Conservation (phyloP, 92 coral and sea anemone species). For the Chrysogorgia sp. region DNA sequence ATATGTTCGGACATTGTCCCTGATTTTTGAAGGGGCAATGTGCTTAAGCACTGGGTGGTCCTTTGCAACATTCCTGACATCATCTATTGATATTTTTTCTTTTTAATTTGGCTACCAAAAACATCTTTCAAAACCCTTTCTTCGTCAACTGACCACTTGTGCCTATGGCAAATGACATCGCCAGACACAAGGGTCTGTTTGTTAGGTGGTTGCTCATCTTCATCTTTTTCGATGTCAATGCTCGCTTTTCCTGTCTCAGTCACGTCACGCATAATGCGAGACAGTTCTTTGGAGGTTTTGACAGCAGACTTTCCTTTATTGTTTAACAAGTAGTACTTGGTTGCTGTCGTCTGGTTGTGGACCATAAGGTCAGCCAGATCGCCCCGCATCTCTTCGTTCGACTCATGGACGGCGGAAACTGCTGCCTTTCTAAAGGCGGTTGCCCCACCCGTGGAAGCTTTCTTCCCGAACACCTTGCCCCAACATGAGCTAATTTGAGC, state of each 20-base stretch:
- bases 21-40: too few relatives aligned
- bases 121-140: not conserved
- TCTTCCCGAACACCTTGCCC: too few relatives aligned
- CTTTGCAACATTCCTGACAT: too few relatives aligned
- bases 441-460: too few relatives aligned
- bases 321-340: conserved; percentile 15
- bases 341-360: conserved; percentile 26
- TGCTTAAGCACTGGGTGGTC: too few relatives aligned
- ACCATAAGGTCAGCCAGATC: conserved; percentile 9
- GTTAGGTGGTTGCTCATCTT: not conserved
- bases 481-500: conserved; percentile 37
- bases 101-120: conserved; percentile 2
- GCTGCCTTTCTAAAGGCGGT: conserved; percentile 53
- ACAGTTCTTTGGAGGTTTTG: too few relatives aligned
- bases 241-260: too few relatives aligned
- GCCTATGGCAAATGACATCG: too few relatives aligned
- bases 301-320: too few relatives aligned
- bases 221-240: conserved; percentile 5
- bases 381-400: conserved; percentile 2
- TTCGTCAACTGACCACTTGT: conserved; percentile 3
- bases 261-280: too few relatives aligned
- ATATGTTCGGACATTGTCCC: too few relatives aligned
- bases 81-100: too few relatives aligned
- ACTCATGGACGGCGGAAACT: conserved; percentile 23
- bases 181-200: conserved; percentile 9